Percentiles rank a stretch among this genome's conserved stretches.
These are phyloP conservation scores for Ceratotherium simum DNA, from an alignment of 2,113 vertebrate species.

Conservation along the genomic window DNA sequence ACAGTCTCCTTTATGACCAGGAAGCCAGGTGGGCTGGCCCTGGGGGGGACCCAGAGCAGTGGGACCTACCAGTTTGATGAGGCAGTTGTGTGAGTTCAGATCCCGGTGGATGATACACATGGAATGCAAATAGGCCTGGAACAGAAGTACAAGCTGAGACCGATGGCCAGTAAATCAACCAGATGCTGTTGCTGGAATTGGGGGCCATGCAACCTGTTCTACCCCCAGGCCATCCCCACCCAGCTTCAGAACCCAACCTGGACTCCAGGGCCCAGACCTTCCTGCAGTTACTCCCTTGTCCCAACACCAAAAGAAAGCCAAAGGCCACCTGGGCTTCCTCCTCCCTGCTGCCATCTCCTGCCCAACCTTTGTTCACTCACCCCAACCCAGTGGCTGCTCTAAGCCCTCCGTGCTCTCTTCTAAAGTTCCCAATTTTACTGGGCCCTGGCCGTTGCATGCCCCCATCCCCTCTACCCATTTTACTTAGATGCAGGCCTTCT, in stretches of 20 bases:
- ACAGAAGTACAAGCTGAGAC: constrained; percentile 51
- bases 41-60: not conserved
- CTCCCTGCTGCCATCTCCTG: not conserved
- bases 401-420: not conserved
- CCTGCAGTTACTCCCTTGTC: not conserved
- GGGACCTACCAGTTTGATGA: constrained; percentile 95
- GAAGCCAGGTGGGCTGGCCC: not conserved
- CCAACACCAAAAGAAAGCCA: not conserved
- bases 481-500: not conserved
- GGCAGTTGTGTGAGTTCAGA: constrained; percentile 97
- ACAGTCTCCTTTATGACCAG: not conserved
- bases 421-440: not conserved
- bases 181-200: not conserved
- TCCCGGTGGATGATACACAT: constrained; percentile 96
- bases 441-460: not conserved
- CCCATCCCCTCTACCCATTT: not conserved
- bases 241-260: not conserved
- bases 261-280: not conserved
- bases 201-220: not conserved
- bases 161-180: not conserved
- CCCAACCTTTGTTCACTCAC: not conserved
- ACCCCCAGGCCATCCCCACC: not conserved
- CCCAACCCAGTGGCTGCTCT: not conserved
- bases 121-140: constrained; percentile 95
- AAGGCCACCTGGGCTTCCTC: not conserved